Conservation (phyloP, 1,140 invertebrate genomes). For the Trinorchestia longiramus region DNA sequence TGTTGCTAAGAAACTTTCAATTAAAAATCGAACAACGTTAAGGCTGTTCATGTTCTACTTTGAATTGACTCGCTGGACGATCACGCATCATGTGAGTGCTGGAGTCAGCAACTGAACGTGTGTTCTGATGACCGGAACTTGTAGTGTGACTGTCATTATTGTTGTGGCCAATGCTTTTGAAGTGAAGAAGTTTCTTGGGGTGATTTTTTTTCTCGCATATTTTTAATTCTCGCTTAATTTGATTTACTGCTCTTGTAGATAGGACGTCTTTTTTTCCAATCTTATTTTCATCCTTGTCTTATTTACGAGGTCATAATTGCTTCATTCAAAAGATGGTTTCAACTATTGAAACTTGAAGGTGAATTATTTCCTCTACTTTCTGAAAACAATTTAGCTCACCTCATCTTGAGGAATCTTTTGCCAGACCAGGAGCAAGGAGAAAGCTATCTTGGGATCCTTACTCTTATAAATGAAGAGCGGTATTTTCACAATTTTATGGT, state of each 20-base stretch:
- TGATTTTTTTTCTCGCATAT: neutral
- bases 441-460: no score
- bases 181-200: neutral
- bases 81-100: neutral
- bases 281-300: neutral
- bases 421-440: no score
- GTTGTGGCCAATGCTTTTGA: neutral
- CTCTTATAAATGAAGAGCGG: no score
- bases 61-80: no score
- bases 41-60: no score
- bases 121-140: neutral
- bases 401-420: no score
- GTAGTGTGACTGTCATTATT: neutral
- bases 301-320: neutral
- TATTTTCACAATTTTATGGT: no score
- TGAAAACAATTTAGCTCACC: no score
- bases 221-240: neutral
- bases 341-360: no score
- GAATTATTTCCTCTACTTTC: no score
- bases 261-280: neutral
- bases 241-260: neutral
- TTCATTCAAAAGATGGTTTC: neutral
- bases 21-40: no score
- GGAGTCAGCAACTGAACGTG: neutral
- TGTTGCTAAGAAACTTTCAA: no score